Percentiles rank a stretch among this genome's conserved stretches.
These are phyloP conservation scores for Halocynthia aurantium DNA, from an alignment of 23 tunicate genomes.

Conservation along the genomic window DNA sequence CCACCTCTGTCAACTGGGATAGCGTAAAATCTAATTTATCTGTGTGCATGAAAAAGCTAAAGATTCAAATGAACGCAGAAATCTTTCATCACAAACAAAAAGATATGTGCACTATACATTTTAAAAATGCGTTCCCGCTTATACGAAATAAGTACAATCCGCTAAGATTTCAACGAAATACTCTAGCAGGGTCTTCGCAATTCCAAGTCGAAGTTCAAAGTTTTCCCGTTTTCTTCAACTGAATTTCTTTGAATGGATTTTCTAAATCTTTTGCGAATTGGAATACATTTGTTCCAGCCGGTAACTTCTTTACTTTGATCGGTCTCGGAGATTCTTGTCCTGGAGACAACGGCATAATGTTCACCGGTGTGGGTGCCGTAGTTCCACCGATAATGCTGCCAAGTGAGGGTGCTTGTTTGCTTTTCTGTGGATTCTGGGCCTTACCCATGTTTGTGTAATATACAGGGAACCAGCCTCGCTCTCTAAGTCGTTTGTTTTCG, in stretches of 20 bases:
- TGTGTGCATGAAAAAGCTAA: too few relatives aligned
- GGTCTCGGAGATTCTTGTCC: conserved; percentile 6
- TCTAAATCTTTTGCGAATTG: background rate
- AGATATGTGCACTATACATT: too few relatives aligned
- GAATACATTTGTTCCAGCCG: conserved; percentile 1
- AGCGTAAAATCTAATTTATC: too few relatives aligned
- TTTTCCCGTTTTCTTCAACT: background rate
- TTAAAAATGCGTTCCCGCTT: too few relatives aligned
- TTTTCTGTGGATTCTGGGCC: background rate
- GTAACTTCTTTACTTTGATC: background rate
- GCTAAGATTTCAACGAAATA: too few relatives aligned
- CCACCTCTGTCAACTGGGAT: too few relatives aligned
- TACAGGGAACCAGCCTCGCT: conserved; percentile 38
- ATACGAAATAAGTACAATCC: too few relatives aligned
- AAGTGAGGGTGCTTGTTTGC: background rate
- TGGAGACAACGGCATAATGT: background rate
- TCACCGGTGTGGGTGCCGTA: background rate
- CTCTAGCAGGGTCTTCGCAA: too few relatives aligned
- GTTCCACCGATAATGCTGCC: background rate
- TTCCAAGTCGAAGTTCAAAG: too few relatives aligned
- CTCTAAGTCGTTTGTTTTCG: conserved; percentile 15
- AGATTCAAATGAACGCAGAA: too few relatives aligned
- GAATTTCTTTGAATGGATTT: background rate
- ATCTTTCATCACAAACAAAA: too few relatives aligned
- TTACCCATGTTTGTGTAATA: conserved; percentile 5